phyloP scores from a whole-genome alignment of 2,888 invertebrate species.

The Ophion ventricosus region DNA sequence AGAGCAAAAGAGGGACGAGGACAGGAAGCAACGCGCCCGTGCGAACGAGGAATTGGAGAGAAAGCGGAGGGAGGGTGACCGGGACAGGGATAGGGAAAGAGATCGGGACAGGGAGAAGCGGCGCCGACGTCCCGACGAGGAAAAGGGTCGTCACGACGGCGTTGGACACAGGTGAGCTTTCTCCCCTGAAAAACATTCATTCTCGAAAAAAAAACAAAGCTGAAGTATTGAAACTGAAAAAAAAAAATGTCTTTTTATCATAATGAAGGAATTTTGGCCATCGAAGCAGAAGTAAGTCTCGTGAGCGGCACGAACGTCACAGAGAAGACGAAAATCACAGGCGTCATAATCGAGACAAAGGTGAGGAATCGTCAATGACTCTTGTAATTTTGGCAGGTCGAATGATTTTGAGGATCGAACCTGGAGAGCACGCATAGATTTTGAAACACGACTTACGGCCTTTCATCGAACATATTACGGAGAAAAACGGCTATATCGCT shows the following conservation, averaged over 20 bases:
- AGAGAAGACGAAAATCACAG: slow-evolving; percentile 81
- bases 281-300: slow-evolving; percentile 80
- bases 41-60: slow-evolving; percentile 80
- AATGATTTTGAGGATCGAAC: no score
- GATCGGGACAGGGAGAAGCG: slow-evolving; percentile 76
- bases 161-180: slow-evolving; percentile 75
- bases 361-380: slow-evolving; percentile 64
- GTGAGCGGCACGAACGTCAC: slow-evolving; percentile 81
- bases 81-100: slow-evolving; percentile 76
- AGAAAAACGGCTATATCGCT: no score
- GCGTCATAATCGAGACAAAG: slow-evolving; percentile 80
- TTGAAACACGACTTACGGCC: no score
- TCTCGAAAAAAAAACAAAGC: neutral
- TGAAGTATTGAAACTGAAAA: neutral
- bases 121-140: slow-evolving; percentile 79
- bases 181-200: neutral
- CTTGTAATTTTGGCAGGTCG: no score
- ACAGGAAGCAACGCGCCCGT: slow-evolving; percentile 83
- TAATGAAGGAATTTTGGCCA: slow-evolving; percentile 77
- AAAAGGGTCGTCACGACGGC: slow-evolving; percentile 77
- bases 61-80: slow-evolving; percentile 75
- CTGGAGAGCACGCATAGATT: no score
- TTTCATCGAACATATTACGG: no score
- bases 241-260: neutral
- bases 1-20: slow-evolving; percentile 84